Conservation (phyloP, 2,888 invertebrate species). For the Drosophila fulvimacula region DNA sequence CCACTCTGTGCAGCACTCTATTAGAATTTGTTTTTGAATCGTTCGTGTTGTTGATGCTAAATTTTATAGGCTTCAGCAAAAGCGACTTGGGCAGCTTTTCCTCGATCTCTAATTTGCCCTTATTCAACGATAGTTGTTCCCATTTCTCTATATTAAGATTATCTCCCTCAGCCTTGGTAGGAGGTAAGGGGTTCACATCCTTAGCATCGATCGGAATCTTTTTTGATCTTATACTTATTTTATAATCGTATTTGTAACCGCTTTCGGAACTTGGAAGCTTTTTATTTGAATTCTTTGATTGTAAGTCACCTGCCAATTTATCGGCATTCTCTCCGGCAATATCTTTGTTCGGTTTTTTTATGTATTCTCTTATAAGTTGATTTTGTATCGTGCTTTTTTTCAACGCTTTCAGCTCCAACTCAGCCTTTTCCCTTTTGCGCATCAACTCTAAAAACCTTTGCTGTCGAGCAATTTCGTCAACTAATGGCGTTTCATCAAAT, state of each 20-base stretch:
- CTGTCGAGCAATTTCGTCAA: conserved; percentile 20
- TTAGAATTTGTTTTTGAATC: background rate
- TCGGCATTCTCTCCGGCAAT: background rate
- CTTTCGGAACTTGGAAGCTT: background rate
- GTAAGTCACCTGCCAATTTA: background rate
- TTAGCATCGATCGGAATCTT: background rate
- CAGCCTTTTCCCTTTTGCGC: conserved; percentile 8
- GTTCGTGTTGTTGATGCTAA: background rate
- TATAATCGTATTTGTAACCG: conserved; percentile 21
- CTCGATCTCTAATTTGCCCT: background rate
- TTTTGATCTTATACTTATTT: background rate
- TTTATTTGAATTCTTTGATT: background rate
- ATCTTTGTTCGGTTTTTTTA: background rate
- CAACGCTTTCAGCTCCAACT: background rate
- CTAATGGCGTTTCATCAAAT: background rate
- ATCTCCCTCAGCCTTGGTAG: background rate
- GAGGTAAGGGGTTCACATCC: background rate
- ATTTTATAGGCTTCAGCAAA: background rate
- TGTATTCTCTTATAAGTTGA: background rate
- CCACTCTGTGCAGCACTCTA: too few species aligned
- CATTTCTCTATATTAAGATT: too few species aligned
- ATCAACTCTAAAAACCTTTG: conserved; percentile 14
- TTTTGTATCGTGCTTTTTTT: background rate
- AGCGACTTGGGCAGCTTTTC: background rate
- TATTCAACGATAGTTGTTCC: background rate